Conservation (phyloP, 2,888 invertebrate genomes). For the Allacma fusca region DNA sequence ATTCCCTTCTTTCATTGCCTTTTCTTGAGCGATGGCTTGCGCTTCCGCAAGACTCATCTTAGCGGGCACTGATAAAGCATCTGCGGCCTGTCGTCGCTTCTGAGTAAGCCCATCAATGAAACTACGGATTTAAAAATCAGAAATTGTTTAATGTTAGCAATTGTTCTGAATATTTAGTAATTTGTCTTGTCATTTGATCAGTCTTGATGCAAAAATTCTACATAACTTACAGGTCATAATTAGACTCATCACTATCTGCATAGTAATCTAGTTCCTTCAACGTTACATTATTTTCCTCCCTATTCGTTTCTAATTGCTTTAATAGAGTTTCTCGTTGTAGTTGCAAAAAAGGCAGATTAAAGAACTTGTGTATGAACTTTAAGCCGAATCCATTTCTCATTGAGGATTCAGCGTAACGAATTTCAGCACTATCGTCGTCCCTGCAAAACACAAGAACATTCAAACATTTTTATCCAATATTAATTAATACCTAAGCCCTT, state of each 20-base stretch:
- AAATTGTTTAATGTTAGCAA: neutral
- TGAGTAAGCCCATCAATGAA: conserved; percentile 79
- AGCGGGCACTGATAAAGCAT: conserved; percentile 64
- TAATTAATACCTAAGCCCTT: neutral
- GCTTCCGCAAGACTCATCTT: conserved; percentile 54
- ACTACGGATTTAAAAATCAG: conserved; percentile 52
- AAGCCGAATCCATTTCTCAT: conserved; percentile 97
- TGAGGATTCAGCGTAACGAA: conserved; percentile 89
- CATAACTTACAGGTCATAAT: conserved; percentile 71
- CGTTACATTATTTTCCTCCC: conserved; percentile 79
- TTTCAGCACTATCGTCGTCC: conserved; percentile 67
- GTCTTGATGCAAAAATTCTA: no score
- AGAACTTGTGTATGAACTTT: conserved; percentile 90
- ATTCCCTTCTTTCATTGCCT: conserved; percentile 42
- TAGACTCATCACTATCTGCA: conserved; percentile 76
- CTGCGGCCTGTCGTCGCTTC: conserved; percentile 77
- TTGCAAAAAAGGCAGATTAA: conserved; percentile 91
- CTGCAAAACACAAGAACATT: conserved; percentile 29
- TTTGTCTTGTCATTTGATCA: no score
- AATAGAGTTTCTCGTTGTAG: conserved; percentile 85
- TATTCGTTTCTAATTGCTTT: conserved; percentile 84
- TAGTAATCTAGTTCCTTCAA: conserved; percentile 78
- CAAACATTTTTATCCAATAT: neutral
- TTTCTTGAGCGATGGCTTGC: conserved; percentile 51
- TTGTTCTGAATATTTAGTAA: no score